Conservation (phyloP, 2,888 invertebrate genomes). For the Odontomyia ornata region DNA sequence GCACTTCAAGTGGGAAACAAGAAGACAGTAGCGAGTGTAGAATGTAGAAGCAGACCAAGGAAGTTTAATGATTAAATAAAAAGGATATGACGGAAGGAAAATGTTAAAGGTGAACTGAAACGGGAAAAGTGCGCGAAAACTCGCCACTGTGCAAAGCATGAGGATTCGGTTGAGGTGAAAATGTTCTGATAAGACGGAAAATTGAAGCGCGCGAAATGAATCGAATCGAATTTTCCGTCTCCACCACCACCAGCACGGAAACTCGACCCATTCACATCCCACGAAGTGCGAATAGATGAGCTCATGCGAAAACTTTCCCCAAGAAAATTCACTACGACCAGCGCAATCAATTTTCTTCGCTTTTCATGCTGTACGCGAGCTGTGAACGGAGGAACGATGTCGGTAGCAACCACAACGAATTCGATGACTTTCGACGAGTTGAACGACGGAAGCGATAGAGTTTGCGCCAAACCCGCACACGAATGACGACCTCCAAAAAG, state of each 20-base stretch:
- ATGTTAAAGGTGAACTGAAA: not conserved
- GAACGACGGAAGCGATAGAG: not conserved
- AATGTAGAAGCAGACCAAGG: not conserved
- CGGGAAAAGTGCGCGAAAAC: not conserved
- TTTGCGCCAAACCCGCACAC: slow-evolving; percentile 32
- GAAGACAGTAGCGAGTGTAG: not conserved
- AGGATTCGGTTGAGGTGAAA: not conserved
- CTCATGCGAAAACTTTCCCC: slow-evolving; percentile 32
- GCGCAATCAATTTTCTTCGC: not conserved
- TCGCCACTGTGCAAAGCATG: not conserved
- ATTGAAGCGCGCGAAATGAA: slow-evolving; percentile 32
- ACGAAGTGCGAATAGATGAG: slow-evolving; percentile 21
- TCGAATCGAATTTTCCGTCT: too few species aligned
- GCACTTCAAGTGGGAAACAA: slow-evolving; percentile 5
- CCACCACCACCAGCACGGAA: not conserved
- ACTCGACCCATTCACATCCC: slow-evolving; percentile 5
- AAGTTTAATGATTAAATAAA: not conserved
- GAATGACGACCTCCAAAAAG: slow-evolving; percentile 35
- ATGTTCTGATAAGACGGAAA: not conserved
- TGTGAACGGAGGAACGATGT: not conserved
- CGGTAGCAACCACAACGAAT: not conserved
- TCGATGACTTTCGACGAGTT: slow-evolving; percentile 5
- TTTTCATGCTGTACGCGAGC: not conserved
- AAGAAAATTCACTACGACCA: slow-evolving; percentile 17
- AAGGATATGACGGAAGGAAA: not conserved